Evolutionary conservation across 2,888 invertebrate genomes (phyloP).

Genomic region (Cryptophagus acutangulus): DNA sequence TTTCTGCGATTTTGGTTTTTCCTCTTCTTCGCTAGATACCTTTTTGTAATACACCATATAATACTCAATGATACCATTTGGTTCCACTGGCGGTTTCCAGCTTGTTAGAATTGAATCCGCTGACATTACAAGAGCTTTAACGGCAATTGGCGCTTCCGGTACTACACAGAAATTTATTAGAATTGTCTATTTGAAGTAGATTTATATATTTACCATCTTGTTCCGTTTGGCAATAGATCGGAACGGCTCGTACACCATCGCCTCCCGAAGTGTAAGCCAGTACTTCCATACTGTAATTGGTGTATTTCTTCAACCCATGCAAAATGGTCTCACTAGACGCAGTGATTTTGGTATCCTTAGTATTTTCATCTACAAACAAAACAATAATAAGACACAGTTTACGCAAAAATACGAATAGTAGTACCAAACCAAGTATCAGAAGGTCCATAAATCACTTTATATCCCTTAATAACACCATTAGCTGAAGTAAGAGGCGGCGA

Average conservation of each 20-base stretch:
- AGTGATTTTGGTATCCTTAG: conserved; percentile 86
- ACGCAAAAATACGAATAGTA: conserved; percentile 10
- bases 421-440: conserved; percentile 89
- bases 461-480: conserved; percentile 93
- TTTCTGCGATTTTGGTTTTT: conserved; percentile 67
- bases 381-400: neutral
- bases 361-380: conserved; percentile 68
- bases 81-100: conserved; percentile 89
- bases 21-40: conserved; percentile 44
- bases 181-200: conserved; percentile 1
- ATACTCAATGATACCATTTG: conserved; percentile 88
- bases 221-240: conserved; percentile 90
- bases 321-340: conserved; percentile 89
- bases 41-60: conserved; percentile 83
- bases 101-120: conserved; percentile 86
- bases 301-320: conserved; percentile 90
- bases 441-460: conserved; percentile 89
- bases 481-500: conserved; percentile 88
- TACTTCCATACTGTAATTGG: conserved; percentile 96
- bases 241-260: conserved; percentile 82
- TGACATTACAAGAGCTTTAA: conserved; percentile 91
- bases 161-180: conserved; percentile 52
- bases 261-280: conserved; percentile 92
- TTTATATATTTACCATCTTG: conserved; percentile 71
- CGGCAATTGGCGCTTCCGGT: conserved; percentile 87